phyloP scores from a whole-genome alignment of 2,113 vertebrate genomes.

The Pelusios castaneus region DNA sequence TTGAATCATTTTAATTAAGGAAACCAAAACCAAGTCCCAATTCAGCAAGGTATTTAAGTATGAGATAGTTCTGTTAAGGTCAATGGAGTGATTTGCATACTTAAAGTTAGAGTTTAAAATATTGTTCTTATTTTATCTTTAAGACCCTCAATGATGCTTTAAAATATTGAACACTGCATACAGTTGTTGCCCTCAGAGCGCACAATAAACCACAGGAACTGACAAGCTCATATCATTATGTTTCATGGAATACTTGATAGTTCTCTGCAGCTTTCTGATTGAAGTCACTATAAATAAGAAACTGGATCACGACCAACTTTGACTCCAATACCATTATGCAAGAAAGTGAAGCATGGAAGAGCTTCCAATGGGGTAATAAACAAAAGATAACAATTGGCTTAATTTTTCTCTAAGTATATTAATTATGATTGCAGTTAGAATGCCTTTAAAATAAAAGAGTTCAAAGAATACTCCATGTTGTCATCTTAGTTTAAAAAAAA shows the following conservation, averaged over 20 bases:
- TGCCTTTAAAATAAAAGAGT: no score
- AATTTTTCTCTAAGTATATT: not conserved
- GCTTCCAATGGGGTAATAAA: not conserved
- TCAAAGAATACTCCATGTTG: not conserved
- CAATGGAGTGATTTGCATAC: not conserved
- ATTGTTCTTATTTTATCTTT: rapidly evolving
- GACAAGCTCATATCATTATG: not conserved
- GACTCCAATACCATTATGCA: not conserved
- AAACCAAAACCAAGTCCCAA: not conserved
- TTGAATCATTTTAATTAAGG: not conserved
- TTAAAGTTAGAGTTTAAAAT: not conserved
- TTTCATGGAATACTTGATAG: not conserved
- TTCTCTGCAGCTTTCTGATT: not conserved
- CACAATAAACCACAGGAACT: not conserved
- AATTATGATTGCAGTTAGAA: not conserved
- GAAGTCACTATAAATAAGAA: not conserved
- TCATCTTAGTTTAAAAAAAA: not conserved
- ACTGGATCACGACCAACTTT: not conserved
- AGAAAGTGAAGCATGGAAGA: not conserved
- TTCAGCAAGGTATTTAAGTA: not conserved
- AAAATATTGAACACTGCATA: rapidly evolving
- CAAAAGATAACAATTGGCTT: not conserved
- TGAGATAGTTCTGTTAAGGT: not conserved
- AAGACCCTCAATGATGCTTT: not conserved
- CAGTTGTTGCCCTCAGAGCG: rapidly evolving